Evolutionary conservation across 2,797 vertebrate species (phyloP), one percentile per base, ranked within the genome.

Genomic region (Smutsia temminckii): DNA sequence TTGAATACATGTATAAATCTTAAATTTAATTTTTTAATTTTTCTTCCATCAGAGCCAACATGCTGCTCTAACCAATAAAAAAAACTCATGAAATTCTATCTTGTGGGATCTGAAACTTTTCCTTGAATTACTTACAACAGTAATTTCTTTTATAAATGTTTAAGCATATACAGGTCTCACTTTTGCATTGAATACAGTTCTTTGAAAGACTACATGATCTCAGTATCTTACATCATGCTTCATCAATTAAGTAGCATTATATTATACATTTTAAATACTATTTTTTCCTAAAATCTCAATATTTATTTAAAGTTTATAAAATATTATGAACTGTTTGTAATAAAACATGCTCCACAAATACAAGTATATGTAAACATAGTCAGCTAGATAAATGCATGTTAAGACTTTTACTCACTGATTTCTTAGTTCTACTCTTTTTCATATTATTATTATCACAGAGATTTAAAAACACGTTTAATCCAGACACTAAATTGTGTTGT

Each of bases 241-340:
- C 77, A 46, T 83, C 63, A 46, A 57, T 37, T 80, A 87, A 86
- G 1, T 85, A 64, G 46, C n/a, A 51, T n/a, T 59, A 11, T 53
- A 77, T 14, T 72, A 6, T 37, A 77, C n/a, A 89, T 85, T 74
- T 81, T 75, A 92, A 92, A 85, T 81, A 69, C 13, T 18, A 63
- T 59, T 81, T 90, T 64, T 66, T 93, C 53, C 51, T 55, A 83
- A 94, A 64, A 55, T 83, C 59, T 89, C 71, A 42, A n/a, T 69
- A 69, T 61, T 34, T 77, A 86, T 59, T 69, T 93, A 78, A 40
- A 72, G 63, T 57, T 93, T 88, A 64, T 42, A 46, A 94, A 88
- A 84, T 49, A 12, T 75, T 80, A 51, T 18, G 72, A 72, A 66
- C 49, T 71, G 68, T 69, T 86, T 46, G 32, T 63, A 93, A 53